Evolutionary conservation across 2,113 vertebrate species (phyloP), one percentile per base, ranked within the genome.

Genomic region (Cebidichthys violaceus): DNA sequence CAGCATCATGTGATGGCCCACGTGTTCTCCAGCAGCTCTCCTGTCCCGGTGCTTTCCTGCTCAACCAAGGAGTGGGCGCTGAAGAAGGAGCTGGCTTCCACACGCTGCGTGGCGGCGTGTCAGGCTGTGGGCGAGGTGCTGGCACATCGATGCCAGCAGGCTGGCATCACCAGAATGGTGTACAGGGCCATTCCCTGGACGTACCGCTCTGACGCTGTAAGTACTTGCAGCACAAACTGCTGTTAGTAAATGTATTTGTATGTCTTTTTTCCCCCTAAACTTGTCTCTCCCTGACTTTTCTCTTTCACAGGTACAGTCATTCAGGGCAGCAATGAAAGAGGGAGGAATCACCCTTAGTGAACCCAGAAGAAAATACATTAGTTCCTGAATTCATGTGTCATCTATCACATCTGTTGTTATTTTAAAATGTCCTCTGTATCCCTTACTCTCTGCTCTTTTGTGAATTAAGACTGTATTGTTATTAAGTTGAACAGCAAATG

Each of bases 61-160:
- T 98, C 97, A 0, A 99, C 98, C 6, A 95, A 89, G 6, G 98
- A 99, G 82, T 99, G 98, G 98, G 96, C 97, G 0, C 67, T 99
- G 88, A 99, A 97, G 77, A 96, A 88, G 79, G 94, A 98, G 85
- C 93, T 99, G 6, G 84, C 95, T 24, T 96, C 96, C 52, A 97
- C 97, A 6, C 91, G 24, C 20, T 96, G 95, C 0, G 96, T 96
- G 43, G 84, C 95, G 0, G 97, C 98, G 0, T 96, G 96, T 85
- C 96, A 94, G 79, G 97, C 96, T 10, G 88, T 99, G 0, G 98
- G 98, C 1, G 95, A 96, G 0, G 96, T 99, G 27, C 88, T 99
- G 91, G 97, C 98, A 0, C 93, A 95, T 55, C 94, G 98, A 27
- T 99, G 98, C 81, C 81, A 94, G 31, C 96, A 97, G 89, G 97